A percentile compares a stretch with the other conserved stretches of the same genome.
Evolutionary conservation across 1,140 invertebrate genomes (phyloP).

Genomic region (Pogonognathellus flavescens): DNA sequence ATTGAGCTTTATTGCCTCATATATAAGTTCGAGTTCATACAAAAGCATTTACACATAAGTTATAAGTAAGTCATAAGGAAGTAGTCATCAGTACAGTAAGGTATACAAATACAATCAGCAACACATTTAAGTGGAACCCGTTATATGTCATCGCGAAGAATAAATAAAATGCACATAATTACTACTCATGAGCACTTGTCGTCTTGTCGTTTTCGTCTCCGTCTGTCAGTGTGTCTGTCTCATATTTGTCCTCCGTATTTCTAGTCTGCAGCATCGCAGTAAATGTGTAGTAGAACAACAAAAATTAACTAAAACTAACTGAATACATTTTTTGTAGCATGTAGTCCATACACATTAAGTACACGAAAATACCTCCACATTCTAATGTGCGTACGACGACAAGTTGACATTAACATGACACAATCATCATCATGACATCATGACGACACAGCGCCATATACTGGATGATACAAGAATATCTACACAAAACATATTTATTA

Average conservation of each 20-base stretch:
- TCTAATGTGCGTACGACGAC: neutral
- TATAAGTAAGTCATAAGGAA: constrained; percentile 14
- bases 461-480: too few species aligned
- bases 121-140: constrained; percentile 28
- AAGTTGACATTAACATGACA: constrained; percentile 10
- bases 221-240: neutral
- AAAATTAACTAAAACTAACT: constrained; percentile 32
- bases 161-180: constrained; percentile 36
- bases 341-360: neutral
- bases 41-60: constrained; percentile 20
- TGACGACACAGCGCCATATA: too few species aligned
- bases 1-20: constrained; percentile 52
- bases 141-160: constrained; percentile 35
- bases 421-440: neutral
- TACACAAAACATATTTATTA: too few species aligned
- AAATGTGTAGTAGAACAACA: constrained; percentile 36
- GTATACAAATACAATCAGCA: constrained; percentile 22
- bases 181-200: neutral
- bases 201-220: neutral
- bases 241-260: too few species aligned
- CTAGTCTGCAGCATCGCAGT: neutral
- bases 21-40: constrained; percentile 36
- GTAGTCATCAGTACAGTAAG: neutral
- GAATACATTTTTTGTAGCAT: constrained; percentile 49
- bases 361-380: constrained; percentile 22